Evolutionary conservation across 1,140 invertebrate species (phyloP).

Genomic region (Lycorma delicatula): DNA sequence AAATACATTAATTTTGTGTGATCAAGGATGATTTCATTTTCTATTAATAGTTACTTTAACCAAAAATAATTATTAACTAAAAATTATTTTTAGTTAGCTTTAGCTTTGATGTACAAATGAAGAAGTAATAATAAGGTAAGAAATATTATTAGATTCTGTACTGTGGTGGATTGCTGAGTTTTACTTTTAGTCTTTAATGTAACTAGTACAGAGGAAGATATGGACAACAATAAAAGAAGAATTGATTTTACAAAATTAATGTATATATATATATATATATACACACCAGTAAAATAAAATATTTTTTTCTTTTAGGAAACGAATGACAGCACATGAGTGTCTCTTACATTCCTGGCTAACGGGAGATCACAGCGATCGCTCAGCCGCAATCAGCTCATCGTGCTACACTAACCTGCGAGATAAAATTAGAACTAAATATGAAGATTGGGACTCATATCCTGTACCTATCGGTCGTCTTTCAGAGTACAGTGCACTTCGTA

Average conservation of each 20-base stretch:
- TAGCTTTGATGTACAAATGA: too few species aligned
- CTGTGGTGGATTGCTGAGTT: neutral
- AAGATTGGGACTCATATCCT: constrained; percentile 85
- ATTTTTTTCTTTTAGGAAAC: constrained; percentile 55
- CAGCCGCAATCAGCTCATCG: constrained; percentile 65
- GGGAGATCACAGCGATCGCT: constrained; percentile 67
- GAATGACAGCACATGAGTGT: constrained; percentile 97
- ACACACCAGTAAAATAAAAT: neutral
- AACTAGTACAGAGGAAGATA: neutral
- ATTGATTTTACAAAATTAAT: too few species aligned
- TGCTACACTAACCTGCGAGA: constrained; percentile 82
- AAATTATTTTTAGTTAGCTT: too few species aligned
- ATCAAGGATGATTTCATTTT: too few species aligned
- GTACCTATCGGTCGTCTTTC: constrained; percentile 92
- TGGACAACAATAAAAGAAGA: neutral
- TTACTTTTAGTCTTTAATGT: neutral
- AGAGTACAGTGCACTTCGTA: constrained; percentile 95
- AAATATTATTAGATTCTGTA: too few species aligned
- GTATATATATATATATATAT: constrained; percentile 5
- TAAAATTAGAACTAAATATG: constrained; percentile 73
- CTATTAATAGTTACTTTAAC: too few species aligned
- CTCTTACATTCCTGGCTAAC: constrained; percentile 90
- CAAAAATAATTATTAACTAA: too few species aligned
- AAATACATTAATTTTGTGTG: too few species aligned
- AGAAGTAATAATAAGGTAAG: too few species aligned